Evolutionary conservation across 2,113 vertebrate genomes (phyloP), one percentile per base, ranked within the genome.

Genomic region (Tragelaphus imberbis): DNA sequence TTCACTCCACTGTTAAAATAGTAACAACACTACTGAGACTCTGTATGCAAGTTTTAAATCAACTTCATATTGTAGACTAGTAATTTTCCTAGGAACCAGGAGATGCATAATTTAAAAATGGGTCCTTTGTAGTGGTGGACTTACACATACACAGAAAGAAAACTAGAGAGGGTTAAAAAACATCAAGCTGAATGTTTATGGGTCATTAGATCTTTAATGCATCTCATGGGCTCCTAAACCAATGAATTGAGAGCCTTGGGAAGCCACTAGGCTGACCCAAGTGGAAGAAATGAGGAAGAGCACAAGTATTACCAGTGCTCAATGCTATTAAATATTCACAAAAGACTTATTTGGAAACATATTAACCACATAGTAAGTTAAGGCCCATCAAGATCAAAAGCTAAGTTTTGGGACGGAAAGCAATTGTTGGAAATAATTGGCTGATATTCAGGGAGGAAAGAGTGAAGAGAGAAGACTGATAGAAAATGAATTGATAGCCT

Each of bases 301-400:
- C 61, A 71, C 56, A 96, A 87, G 75, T 80, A 97, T 97, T 96
- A 96, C 79, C 87, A 94, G 49, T 88, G 84, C 47, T 93, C 53
- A 77, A 28, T 47, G 58, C 94, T 94, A 93, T 96, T 98, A 97
- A 90, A 96, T 94, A 97, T 77, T 94, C 91, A 97, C 96, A 93
- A 59, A 97, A 98, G 97, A 91, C 93, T 98, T 91, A 97, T 98
- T 97, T 93, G 91, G 93, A 95, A 95, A 93, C 49, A 44, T 90
- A 97, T 97, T 97, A 97, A 90, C 94, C 71, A 88, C 82, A 88
- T 51, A 93, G 82, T 85, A 98, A 95, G 96, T 97, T 94, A 93
- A 97, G 71, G 49, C 91, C 71, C 65, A 85, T 95, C 94, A 97
- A 94, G 94, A 98, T 94, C 96, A 98, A 97, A 97, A 97, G 80